Percentiles rank a stretch among this genome's conserved stretches.
phyloP scores from a whole-genome alignment of 2,113 vertebrate genomes.

The Fukomys damarensis region DNA sequence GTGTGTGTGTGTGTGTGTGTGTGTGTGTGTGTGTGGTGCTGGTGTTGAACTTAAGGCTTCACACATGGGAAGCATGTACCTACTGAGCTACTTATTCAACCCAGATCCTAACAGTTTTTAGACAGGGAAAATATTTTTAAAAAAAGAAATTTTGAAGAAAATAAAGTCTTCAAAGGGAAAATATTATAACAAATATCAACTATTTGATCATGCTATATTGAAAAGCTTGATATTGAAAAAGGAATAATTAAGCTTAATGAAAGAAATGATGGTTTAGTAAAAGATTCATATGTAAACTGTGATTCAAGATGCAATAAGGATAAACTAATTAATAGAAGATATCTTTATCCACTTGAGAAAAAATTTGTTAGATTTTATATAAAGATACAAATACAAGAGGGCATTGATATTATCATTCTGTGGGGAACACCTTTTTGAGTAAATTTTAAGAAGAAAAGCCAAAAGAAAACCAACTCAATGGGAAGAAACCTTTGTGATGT shows the following conservation, averaged over 20 bases:
- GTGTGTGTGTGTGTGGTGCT: background rate
- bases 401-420: background rate
- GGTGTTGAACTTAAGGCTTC: background rate
- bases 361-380: slow-evolving; percentile 6
- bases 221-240: background rate
- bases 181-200: background rate
- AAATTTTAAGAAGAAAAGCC: slow-evolving; percentile 2
- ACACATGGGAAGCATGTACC: background rate
- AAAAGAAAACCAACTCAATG: background rate
- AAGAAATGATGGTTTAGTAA: background rate
- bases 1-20: background rate
- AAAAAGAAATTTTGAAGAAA: background rate
- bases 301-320: background rate
- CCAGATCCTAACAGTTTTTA: background rate
- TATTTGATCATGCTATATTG: background rate
- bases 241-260: background rate
- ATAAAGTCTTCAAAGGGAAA: background rate
- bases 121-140: background rate
- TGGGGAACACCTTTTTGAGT: background rate
- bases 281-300: background rate
- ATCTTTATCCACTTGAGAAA: background rate
- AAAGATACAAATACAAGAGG: background rate
- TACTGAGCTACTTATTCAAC: background rate
- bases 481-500: background rate
- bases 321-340: background rate